Conservation (phyloP, 2,113 vertebrate genomes). For the Probosciger aterrimus region DNA sequence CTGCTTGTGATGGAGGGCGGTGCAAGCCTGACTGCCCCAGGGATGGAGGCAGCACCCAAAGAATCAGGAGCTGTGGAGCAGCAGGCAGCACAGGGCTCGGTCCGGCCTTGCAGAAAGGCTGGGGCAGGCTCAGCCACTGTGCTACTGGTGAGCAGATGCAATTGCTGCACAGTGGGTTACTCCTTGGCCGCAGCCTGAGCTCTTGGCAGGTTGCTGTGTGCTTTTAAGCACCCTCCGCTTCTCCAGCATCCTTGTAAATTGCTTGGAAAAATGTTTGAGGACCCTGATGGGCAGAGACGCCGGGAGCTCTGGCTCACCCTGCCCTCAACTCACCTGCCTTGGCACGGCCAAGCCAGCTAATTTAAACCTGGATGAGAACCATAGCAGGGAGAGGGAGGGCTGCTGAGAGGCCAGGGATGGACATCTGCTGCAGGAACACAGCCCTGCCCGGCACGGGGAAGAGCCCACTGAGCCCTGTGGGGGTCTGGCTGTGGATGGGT, state of each 20-base stretch:
- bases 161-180: neutral
- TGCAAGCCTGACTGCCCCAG: neutral
- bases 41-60: neutral
- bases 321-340: neutral
- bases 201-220: neutral
- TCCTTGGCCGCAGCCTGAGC: neutral
- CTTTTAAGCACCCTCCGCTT: neutral
- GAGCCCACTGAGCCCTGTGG: accelerated
- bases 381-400: neutral
- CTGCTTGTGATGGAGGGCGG: neutral
- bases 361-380: neutral
- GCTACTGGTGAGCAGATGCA: neutral
- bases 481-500: no score
- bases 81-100: neutral
- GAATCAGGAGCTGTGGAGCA: neutral
- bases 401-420: neutral
- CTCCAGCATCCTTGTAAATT: neutral
- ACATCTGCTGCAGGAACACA: neutral
- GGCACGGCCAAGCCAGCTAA: neutral
- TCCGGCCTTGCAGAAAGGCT: neutral
- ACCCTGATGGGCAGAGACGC: neutral
- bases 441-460: neutral
- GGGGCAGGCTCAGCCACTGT: neutral
- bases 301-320: neutral
- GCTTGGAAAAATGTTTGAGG: neutral